Evolutionary conservation across 30 jellyfish, hydroid and myxozoan genomes (phyloP), one percentile per base, ranked within the genome.

Genomic region (Nemopilema nomurai): DNA sequence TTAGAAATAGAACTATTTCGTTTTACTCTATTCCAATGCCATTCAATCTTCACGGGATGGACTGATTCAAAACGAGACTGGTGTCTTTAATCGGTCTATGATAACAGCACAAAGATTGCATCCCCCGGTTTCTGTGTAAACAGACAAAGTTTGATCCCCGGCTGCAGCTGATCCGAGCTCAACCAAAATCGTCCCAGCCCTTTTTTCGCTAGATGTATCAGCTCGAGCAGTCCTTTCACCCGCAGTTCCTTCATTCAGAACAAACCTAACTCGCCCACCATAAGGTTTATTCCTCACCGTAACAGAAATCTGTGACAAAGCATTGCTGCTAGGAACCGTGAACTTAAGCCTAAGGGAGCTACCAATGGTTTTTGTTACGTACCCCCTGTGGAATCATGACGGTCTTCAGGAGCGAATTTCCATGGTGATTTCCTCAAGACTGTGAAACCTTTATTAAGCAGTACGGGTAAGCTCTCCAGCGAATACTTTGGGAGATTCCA

Each of bases 81-180:
- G 20, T n/a, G n/a, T 24, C 6, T 4, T 27, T 7, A 18, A 78
- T 74, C 78, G 74, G 79, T 84, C 93, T 28, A 84, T 74, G 24
- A 93, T 93, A n/a, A 93, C 62, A 9, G 98, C 93, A 74, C 98
- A 86, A 1, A 93, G n/a, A 51, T 71, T 73, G 31, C 94, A 76
- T 17, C 98, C 98, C 0, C 96, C 98, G 4, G 84, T 63, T 25
- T 81, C 81, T 26, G 98, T 88, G 21, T 84, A n/a, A 1, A 93
- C 71, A 13, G 81, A 50, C 18, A 93, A 25, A 8, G 90, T 79
- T 30, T 83, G 93, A 20, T n/a, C 57, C 17, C 98, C 98, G 0
- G 71, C 67, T 18, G 90, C 50, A 18, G 79, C 81, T 9, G 62
- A 16, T 18, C 93, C 97, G 24, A 93, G 82, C 41, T 80, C 90